Base-by-base conservation (phyloP, 1,140 invertebrate genomes). In the Meloidogyne chitwoodi region DNA sequence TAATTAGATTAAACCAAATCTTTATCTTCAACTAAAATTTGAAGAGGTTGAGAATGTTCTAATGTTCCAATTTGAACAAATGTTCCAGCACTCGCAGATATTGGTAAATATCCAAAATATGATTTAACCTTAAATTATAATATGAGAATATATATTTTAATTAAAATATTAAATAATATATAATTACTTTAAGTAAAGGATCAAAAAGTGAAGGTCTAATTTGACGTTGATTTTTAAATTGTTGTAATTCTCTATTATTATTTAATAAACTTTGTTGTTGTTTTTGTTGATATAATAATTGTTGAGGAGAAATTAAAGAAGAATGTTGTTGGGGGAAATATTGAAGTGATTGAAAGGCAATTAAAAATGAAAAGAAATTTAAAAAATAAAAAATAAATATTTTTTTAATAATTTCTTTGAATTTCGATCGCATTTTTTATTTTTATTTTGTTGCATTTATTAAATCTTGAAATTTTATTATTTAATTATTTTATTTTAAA, bases 21-120 rank as follows among this genome's bases (percentile, higher is more conserved):
- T 56, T 78, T 70, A 75, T 86, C 85, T 66, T 83, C 78, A 11
- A 86, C 85, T n/a, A 86, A 68, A 79, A 86, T 86, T 74, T 86
- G 85, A 5, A 86, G 62, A 12, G 80, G 76, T 34, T 82, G 83
- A 0, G 85, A 67, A 19, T 81, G 67, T 26, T 72, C 29, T 44
- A 79, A 74, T 1, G 84, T 81, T 11, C 69, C 77, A 19, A 86
- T 79, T 38, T 83, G 62, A 19, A 86, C 85, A 16, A 80, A 85
- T 29, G 85, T 87, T 61, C 85, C 85, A 27, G 81, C 75, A 62
- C 83, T 77, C 22, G 85, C 80, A 41, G 70, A 76, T 66, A 85
- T 84, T 31, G 76, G 71, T 48, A 86, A 68, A 76, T 80, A 86
- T 16, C 85, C 85, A 76, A 86, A 78, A 64, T 73, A 74, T 34